Conservation (phyloP, 2,888 invertebrate genomes). For the Leptinotarsa juncta region DNA sequence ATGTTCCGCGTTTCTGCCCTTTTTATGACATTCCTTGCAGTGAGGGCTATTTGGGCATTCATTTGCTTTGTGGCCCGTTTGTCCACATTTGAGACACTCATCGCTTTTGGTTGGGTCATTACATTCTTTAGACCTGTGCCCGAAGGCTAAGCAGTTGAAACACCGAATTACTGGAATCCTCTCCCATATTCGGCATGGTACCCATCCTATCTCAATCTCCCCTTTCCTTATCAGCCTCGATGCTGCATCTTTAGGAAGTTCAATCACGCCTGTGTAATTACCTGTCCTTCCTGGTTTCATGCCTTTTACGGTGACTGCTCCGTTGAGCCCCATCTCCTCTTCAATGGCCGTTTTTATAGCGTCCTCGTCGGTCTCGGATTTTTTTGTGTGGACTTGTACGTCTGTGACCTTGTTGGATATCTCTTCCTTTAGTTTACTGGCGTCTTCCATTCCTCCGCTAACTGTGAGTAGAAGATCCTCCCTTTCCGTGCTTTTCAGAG, state of each 20-base stretch:
- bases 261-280: background rate
- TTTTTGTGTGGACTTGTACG: background rate
- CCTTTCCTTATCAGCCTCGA: background rate
- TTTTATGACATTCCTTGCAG: conserved; percentile 12
- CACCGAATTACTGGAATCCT: conserved; percentile 18
- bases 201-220: conserved; percentile 24
- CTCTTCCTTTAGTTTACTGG: background rate
- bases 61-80: conserved; percentile 18
- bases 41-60: conserved; percentile 12
- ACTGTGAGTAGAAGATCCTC: background rate
- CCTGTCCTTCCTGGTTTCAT: background rate
- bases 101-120: conserved; percentile 24
- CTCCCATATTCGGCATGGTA: conserved; percentile 20
- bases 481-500: background rate
- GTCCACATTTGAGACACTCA: conserved; percentile 25
- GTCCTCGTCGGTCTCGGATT: background rate
- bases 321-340: background rate
- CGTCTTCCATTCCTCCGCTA: background rate
- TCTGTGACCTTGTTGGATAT: background rate
- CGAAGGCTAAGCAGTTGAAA: conserved; percentile 23
- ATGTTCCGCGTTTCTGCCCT: conserved; percentile 15
- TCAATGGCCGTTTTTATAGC: background rate
- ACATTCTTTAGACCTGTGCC: conserved; percentile 29
- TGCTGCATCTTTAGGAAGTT: background rate
- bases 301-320: background rate